Evolutionary conservation across 2,888 invertebrate species (phyloP).

Genomic region (Caenorhabditis macrosperma): DNA sequence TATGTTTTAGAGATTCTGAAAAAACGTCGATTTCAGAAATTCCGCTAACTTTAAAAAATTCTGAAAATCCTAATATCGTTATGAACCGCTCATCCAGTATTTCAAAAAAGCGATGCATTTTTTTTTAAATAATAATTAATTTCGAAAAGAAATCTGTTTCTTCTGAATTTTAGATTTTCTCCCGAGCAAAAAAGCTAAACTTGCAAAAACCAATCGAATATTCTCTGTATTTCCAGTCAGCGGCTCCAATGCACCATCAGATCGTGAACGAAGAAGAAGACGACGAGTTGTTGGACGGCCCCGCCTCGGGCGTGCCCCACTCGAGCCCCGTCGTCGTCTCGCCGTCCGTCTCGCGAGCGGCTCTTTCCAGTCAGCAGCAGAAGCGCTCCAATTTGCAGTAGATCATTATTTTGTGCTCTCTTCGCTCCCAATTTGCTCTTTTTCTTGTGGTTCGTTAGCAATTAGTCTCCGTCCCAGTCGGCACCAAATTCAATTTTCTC

Average conservation of each 20-base stretch:
- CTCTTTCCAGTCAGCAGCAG: neutral
- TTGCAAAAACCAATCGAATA: too few species aligned
- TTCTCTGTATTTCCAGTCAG: neutral
- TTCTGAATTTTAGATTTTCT: too few species aligned
- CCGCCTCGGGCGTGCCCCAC: conserved; percentile 19
- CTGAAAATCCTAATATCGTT: too few species aligned
- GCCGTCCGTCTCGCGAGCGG: conserved; percentile 13
- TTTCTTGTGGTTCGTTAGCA: too few species aligned
- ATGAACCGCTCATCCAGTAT: too few species aligned
- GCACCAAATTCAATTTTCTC: too few species aligned
- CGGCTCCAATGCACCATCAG: conserved; percentile 14
- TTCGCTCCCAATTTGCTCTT: neutral
- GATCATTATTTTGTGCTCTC: neutral
- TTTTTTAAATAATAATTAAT: neutral
- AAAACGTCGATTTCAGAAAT: too few species aligned
- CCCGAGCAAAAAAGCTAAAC: too few species aligned
- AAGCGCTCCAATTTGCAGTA: conserved; percentile 7
- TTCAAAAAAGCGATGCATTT: neutral
- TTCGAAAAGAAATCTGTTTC: too few species aligned
- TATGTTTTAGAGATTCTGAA: too few species aligned
- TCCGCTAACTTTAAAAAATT: neutral
- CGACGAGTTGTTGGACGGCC: neutral
- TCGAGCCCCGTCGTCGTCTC: conserved; percentile 30
- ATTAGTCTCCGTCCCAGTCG: too few species aligned
- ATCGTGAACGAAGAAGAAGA: conserved; percentile 38